Evolutionary conservation across 2,888 invertebrate genomes (phyloP), one percentile per base, ranked within the genome.

Genomic region (Melanostoma scalare): DNA sequence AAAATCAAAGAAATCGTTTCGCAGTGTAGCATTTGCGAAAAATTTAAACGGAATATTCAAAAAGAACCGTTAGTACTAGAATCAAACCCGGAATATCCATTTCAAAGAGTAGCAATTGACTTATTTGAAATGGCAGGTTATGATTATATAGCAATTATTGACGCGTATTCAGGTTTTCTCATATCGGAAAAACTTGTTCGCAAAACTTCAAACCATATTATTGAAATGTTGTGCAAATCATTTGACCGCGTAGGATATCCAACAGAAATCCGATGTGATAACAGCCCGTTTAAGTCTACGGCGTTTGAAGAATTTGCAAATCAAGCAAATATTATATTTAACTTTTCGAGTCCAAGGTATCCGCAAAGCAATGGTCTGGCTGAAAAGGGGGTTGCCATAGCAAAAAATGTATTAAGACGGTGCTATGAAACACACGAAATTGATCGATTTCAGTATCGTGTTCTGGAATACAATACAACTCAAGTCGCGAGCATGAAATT

Each of bases 81-180:
- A 20, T n/a, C 36, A 8, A 38, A 6, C 6, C 71, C 71, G 8
- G 46, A 46, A 8, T 74, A 74, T 40, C 35, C 74, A n/a, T 65
- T 56, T 40, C 65, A 74, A 31, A 38, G 33, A 44, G 68, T 65
- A 6, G 50, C 65, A 6, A 46, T 61, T 9, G 48, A 61, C 33
- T 46, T 61, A 36, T 86, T 81, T 48, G 85, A 86, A 63, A 82
- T 77, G 53, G 85, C 84, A 4, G 71, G 65, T n/a, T 40, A 40
- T 6, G 48, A 71, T 65, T 81, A 10, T 33, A 42, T 81, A 33
- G 31, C 69, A 40, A 48, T 80, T 6, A 46, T 72, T 40, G 80
- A 76, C 9, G 4, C 58, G 9, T 58, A 58, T 58, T 58, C 58
- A 8, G 44, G 44, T 44, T 60, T 44, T 60, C 3, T 60, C 33